Evolutionary conservation across 2,888 invertebrate genomes (phyloP), one percentile per base, ranked within the genome.

Genomic region (Matsumyia berberina): DNA sequence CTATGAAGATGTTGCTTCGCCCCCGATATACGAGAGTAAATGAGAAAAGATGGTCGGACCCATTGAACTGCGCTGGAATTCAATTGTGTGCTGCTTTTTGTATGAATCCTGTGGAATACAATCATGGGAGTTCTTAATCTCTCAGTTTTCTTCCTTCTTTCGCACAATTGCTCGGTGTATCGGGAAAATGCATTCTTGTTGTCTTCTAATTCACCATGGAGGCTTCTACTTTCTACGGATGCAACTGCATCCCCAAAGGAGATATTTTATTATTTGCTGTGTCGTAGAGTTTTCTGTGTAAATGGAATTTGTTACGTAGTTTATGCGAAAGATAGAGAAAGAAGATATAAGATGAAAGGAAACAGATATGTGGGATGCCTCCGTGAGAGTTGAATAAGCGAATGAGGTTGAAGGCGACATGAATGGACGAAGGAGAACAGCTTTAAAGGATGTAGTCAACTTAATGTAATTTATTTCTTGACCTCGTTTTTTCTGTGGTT

Each of bases 41-140:
- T 64, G 33, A 44, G 62, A 4, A 35, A 44, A 31, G 46, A 44
- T 62, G 60, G 37, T 11, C 24, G 62, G 79, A 69, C 67, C 51
- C 73, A 64, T 53, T 83, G 79, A 79, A 79, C 64, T 74, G 69
- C 58, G 67, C 29, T 73, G 79, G 79, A 83, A 79, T 79, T 79
- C 83, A 79, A 83, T 83, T 83, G 77, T 72, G 66, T 66, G 37
- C 37, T 70, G 49, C 39, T 44, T 9, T 35, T n/a, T 4, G 24
- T 24, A 24, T 24, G 24, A 4, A 1, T 24, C 24, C 31, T 35
- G 35, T 55, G 42, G 64, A 79, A 44, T 46, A 69, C 73, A 67
- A 62, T 67, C 53, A 44, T 79, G 57, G n/a, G 58, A 83, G 57
- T 74, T 62, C 79, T 79, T 79, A 79, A 79, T 83, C 69, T 73